These are phyloP conservation scores for Ruditapes philippinarum DNA, from an alignment of 1,140 invertebrate species.

Conservation along the genomic window DNA sequence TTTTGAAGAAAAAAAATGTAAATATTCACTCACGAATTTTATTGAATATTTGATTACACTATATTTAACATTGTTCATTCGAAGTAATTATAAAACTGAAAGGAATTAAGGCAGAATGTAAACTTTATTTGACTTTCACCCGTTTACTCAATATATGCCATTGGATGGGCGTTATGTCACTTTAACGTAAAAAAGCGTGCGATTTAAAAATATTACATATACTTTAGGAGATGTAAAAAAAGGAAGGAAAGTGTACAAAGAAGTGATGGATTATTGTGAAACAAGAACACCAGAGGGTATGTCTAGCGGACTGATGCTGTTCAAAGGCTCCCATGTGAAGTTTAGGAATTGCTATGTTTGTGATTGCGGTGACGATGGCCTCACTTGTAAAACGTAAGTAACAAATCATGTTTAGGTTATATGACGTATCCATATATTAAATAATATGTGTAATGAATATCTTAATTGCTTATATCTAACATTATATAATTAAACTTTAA, in stretches of 20 bases:
- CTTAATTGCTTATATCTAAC: too few relatives aligned
- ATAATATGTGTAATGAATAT: too few relatives aligned
- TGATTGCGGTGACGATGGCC: neutral
- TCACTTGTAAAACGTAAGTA: conserved; percentile 31
- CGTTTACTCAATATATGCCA: neutral
- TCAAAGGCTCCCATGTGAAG: neutral
- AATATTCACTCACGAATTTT: too few relatives aligned
- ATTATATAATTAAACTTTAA: too few relatives aligned
- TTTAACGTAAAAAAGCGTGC: neutral
- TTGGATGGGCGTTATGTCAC: neutral
- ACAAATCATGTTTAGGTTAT: too few relatives aligned
- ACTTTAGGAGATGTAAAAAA: neutral
- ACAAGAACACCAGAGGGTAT: too few relatives aligned
- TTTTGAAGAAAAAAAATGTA: neutral
- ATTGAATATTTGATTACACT: neutral
- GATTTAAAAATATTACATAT: neutral
- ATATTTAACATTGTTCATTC: too few relatives aligned
- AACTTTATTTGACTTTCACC: neutral
- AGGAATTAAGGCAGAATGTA: neutral
- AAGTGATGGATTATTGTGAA: neutral
- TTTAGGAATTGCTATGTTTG: neutral
- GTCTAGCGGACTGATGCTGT: neutral
- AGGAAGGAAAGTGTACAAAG: too few relatives aligned
- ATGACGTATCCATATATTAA: too few relatives aligned
- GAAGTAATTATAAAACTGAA: neutral